Base-by-base conservation (phyloP, 2,888 invertebrate genomes). In the Amphipoea oculea region DNA sequence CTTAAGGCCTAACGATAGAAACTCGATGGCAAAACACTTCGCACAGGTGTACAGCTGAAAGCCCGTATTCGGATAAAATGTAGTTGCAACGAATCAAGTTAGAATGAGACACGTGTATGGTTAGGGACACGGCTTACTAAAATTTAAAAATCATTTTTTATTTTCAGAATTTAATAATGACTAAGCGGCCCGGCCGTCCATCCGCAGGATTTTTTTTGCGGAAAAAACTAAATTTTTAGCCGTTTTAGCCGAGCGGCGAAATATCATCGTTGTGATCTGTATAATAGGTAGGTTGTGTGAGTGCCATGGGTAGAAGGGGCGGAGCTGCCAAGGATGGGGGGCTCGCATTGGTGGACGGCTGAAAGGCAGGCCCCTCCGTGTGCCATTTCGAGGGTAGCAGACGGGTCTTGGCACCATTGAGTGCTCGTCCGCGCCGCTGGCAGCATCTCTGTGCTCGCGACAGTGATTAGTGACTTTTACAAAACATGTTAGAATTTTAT, bases 401-500 rank as follows among this genome's bases (percentile, higher is more conserved):
- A 88, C 85, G 88, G 84, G 80, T 86, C 82, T 81, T 86, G 82
- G 81, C 90, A 90, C 90, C 95, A 96, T 92, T 95, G 93, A 93
- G 89, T 89, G 89, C 82, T 89, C 84, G 92, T 86, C 91, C 89
- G 91, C 88, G 93, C 94, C 87, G 85, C 86, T 79, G 91, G 78
- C 84, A 92, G 90, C 90, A 89, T 92, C 91, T 89, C 83, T 90
- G 90, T 89, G 89, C 91, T 89, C 90, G 86, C 89, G 88, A 74
- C 84, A 89, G 90, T 89, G 89, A 70, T 69, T 86, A 87, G 91
- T 91, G 91, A 86, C 83, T 91, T 92, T 78, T 85, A 92, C 92
- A 90, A 92, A 91, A 95, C 92, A 98, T 98, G 98, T 97, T 98
- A 96, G 98, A 98, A 94, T 98, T 98, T 95, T 98, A 98, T 93